These are phyloP conservation scores for Spheniscus mendiculus DNA, from an alignment of 2,113 vertebrate species.

Conservation along the genomic window DNA sequence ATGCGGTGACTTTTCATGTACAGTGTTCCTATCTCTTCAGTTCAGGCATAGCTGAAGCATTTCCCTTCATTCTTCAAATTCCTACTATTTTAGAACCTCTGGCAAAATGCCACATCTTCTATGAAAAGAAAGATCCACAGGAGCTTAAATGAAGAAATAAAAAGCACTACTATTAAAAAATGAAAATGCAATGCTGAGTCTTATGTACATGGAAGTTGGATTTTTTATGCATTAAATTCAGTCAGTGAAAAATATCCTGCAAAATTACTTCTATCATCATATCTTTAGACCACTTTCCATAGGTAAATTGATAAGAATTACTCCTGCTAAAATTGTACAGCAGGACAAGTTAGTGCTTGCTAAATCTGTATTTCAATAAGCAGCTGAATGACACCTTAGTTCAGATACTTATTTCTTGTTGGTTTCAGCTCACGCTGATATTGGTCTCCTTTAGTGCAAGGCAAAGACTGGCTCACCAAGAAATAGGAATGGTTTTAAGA, in stretches of 20 bases:
- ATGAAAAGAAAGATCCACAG: background rate
- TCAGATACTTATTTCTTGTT: background rate
- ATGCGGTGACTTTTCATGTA: background rate
- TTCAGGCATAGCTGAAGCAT: constrained; percentile 25
- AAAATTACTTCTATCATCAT: constrained; percentile 10
- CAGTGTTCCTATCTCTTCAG: constrained; percentile 7
- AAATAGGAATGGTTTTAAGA: background rate
- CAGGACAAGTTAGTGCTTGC: background rate
- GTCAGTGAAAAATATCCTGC: background rate
- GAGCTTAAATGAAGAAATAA: background rate
- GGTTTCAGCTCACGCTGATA: background rate
- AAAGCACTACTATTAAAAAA: background rate
- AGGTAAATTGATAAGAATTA: constrained; percentile 10
- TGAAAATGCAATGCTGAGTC: background rate
- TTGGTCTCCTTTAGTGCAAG: background rate
- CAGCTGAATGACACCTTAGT: background rate
- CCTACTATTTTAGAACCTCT: constrained; percentile 13
- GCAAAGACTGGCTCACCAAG: background rate
- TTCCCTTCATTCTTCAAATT: constrained; percentile 12
- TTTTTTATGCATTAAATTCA: constrained; percentile 9
- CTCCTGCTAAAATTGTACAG: background rate
- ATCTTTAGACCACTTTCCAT: background rate
- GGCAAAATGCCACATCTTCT: background rate
- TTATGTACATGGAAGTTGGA: background rate
- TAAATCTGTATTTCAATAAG: background rate